Base-by-base conservation (phyloP, 2,888 invertebrate species). In the Cephus sareptanus region DNA sequence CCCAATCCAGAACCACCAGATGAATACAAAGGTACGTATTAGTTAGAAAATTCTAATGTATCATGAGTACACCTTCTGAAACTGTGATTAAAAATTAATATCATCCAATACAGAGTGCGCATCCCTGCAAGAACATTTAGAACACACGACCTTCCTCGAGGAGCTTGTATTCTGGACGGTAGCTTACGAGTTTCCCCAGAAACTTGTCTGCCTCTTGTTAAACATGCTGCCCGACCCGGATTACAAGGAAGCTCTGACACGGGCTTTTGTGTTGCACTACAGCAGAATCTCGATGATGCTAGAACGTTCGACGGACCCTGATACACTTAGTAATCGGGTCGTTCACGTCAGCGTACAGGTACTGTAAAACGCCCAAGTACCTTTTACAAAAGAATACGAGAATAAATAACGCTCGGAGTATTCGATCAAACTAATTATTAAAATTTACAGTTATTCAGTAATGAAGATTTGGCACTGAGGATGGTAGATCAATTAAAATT, bases 161-260 rank as follows among this genome's bases (percentile, higher is more conserved):
- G 99, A 99, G 93, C 94, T 99, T 84, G 97, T 99, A 85, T 99
- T 99, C 93, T 99, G 99, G 99, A 98, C 98, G 34, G 98, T 99
- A 81, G 97, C 97, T 90, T 98, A 97, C 92, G 98, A 99, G 92
- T 99, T 99, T 92, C 99, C 99, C 0, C 98, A 99, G 92, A 98
- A 98, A 90, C 94, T 99, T 78, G 98, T 99, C 76, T 99, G 98
- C 89, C 95, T 99, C 83, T 92, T 99, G 81, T 94, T 99, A 77
- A 98, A 98, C 90, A 97, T 99, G 96, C 93, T 99, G 87, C 98
- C 98, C 3, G 98, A 98, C 92, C 96, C 97, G 83, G 96, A 96
- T 87, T 99, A 98, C 90, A 99, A 99, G 94, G 97, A 98, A 89
- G 96, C 97, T 84, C 94, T 99, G 82, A 98, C 98, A 0, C 94